Evolutionary conservation across 1,140 invertebrate species (phyloP).

Genomic region (Heliconius eleuchia): DNA sequence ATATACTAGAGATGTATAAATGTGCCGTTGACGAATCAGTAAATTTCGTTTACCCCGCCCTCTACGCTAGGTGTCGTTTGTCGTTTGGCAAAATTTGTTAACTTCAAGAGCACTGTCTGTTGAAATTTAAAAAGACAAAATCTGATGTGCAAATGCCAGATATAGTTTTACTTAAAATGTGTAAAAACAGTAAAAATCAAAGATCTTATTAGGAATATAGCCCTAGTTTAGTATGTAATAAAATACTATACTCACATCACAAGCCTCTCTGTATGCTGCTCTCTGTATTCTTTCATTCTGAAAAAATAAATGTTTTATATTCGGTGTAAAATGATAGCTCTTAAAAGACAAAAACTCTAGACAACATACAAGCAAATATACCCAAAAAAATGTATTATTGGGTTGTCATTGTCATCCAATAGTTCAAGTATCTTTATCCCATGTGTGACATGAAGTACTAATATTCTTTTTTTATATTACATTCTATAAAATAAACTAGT

Average conservation of each 20-base stretch:
- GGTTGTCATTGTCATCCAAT: background rate
- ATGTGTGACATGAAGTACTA: background rate
- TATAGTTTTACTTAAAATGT: too few relatives aligned
- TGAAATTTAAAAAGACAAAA: too few relatives aligned
- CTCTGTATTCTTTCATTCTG: background rate
- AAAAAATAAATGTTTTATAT: background rate
- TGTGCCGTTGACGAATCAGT: too few relatives aligned
- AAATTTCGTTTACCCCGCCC: too few relatives aligned
- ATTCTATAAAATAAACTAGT: background rate
- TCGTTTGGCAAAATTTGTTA: too few relatives aligned
- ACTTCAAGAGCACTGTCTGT: too few relatives aligned
- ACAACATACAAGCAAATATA: background rate
- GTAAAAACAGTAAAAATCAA: too few relatives aligned
- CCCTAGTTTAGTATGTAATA: background rate
- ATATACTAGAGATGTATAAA: too few relatives aligned
- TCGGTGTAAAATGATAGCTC: background rate
- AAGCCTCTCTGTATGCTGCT: background rate
- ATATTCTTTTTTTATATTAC: background rate
- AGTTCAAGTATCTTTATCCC: constrained; percentile 10
- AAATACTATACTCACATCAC: background rate
- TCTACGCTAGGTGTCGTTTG: too few relatives aligned
- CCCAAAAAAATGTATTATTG: background rate
- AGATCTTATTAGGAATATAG: too few relatives aligned
- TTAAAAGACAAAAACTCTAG: background rate
- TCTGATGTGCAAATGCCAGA: too few relatives aligned